Evolutionary conservation across 2,797 vertebrate genomes (phyloP), one percentile per base, ranked within the genome.

Genomic region (Dendrocincla tyrannina): DNA sequence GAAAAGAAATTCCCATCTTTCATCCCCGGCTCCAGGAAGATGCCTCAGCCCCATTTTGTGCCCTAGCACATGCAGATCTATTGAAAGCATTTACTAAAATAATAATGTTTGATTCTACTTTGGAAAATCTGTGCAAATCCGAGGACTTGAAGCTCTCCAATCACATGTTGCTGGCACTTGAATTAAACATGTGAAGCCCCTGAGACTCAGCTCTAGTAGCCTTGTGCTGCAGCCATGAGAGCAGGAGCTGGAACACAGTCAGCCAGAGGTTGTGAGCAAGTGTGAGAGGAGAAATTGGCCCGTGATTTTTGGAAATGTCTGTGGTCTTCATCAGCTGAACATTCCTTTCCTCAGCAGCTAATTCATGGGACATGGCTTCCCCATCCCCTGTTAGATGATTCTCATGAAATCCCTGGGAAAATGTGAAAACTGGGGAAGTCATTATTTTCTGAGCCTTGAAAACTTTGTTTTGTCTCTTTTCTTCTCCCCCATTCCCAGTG

Each of bases 401-500:
- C 44, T 50, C n/a, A 42, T 39, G 46, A 86, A 41, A 39, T 0
- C 89, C 22, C 60, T 93, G 86, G 93, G 86, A 92, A 95, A 94
- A 93, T 19, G 49, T 67, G 60, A 53, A 42, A 91, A 85, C 64
- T 87, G 88, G 60, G 49, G 47, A 96, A 94, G 30, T 89, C 28
- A 11, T 95, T 89, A 74, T 70, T 83, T 80, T 78, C 59, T 59
- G 25, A 83, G 33, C 47, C 72, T 80, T 91, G 64, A 93, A 89
- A 94, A 77, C 10, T 37, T 20, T 7, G 13, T 47, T 80, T 85
- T 82, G 55, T 41, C 82, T 75, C 78, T 77, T 42, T 18, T 12
- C 15, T 1, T 2, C 13, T 39, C 10, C 18, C 66, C 62, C 96
- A 10, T 95, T 94, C n/a, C 76, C 96, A 99, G 99, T 99, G 62